These are phyloP conservation scores for Gracilinanus agilis DNA, from an alignment of 2,113 vertebrate genomes.

Conservation along the genomic window DNA sequence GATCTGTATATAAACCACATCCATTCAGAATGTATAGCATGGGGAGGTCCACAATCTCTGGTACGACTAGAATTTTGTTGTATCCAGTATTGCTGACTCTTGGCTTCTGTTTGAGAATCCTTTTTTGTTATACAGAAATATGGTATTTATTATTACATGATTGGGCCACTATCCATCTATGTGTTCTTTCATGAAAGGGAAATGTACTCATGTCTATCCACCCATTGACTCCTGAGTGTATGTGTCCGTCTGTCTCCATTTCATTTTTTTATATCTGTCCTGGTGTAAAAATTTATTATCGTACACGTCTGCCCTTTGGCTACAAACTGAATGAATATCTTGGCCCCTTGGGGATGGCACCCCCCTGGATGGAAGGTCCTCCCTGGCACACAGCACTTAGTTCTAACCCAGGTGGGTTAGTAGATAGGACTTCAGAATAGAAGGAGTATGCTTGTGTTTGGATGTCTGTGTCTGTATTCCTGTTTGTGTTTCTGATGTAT, in stretches of 20 bases:
- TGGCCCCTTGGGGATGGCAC: background rate
- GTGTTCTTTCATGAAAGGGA: background rate
- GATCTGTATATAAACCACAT: background rate
- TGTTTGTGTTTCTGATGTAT: background rate
- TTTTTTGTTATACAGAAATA: background rate
- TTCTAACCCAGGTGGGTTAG: background rate
- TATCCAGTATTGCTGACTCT: accelerated
- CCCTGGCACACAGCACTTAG: background rate
- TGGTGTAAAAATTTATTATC: background rate
- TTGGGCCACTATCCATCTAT: background rate
- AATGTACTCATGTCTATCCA: background rate
- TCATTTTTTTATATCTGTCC: background rate
- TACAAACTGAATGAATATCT: background rate
- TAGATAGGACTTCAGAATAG: accelerated
- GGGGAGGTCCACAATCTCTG: background rate
- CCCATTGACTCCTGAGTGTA: background rate
- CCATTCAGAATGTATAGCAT: background rate
- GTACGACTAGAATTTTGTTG: background rate
- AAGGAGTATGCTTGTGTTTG: accelerated
- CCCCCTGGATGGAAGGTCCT: background rate
- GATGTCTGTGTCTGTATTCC: background rate
- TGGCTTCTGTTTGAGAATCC: background rate
- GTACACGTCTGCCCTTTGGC: background rate
- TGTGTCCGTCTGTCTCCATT: background rate
- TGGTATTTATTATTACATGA: background rate